Base-by-base conservation (phyloP, 2,113 vertebrate genomes). In the Sisor rabdophorus region DNA sequence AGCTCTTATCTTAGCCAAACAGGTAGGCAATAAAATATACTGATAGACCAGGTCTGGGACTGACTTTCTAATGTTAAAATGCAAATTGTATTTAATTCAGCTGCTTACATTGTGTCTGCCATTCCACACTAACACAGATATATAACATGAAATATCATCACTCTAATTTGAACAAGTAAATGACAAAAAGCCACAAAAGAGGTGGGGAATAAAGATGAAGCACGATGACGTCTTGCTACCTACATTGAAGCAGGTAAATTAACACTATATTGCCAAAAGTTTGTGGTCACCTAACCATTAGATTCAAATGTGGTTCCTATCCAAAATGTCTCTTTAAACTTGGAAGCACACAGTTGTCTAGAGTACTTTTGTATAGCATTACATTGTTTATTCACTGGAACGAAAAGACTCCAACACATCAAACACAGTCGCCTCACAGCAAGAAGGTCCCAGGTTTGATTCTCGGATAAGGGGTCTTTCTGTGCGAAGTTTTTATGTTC, bases 1-100 rank as follows among this genome's bases (percentile, higher is more conserved):
- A 36, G 50, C 64, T 73, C 47, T 56, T 52, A 77, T 69, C 74
- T 70, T 54, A 36, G 32, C 32, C 60, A 56, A 64, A 64, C 77
- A 78, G 47, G 61, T 50, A 76, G 72, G 54, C 48, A 60, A 60
- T 63, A 65, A 74, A 50, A 30, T 47, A n/a, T 56, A 79, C 17
- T 59, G 12, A 71, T 75, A 13, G 24, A 53, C 26, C 32, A 50
- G 13, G 24, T 74, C 15, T 52, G 61, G 3, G 24, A 73, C 55
- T 73, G 22, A 60, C 11, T 20, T 68, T 13, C 17, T 8, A 59
- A 50, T 55, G 19, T 28, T 67, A 48, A 78, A 65, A 81, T 47
- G 26, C 16, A 71, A 40, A 20, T 48, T 19, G 53, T 56, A 22
- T 55, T 24, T 26, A 55, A 47, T 71, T n/a, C 28, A 64, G 58